Evolutionary conservation across 2,888 invertebrate genomes (phyloP).

Genomic region (Drosophila buzzatii): DNA sequence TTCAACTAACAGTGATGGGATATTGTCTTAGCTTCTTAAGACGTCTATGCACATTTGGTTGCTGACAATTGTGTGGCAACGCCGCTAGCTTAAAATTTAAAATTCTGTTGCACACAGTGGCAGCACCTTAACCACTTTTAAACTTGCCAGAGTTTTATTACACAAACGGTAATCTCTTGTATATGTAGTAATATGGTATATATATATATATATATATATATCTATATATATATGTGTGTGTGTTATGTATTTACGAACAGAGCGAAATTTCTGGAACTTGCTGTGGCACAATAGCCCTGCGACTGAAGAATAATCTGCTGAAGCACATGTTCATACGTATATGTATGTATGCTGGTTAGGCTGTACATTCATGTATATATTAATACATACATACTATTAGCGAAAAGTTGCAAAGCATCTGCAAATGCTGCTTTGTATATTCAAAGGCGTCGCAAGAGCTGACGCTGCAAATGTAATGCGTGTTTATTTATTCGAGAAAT

Average conservation of each 20-base stretch:
- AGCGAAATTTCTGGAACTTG: background rate
- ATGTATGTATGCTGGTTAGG: background rate
- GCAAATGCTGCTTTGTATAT: background rate
- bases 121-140: background rate
- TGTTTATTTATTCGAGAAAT: background rate
- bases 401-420: background rate
- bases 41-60: background rate
- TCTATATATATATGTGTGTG: background rate
- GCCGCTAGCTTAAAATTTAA: background rate
- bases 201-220: background rate
- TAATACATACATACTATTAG: background rate
- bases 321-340: background rate
- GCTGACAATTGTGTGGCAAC: background rate
- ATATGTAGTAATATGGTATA: too few species aligned
- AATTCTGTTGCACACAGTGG: background rate
- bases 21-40: background rate
- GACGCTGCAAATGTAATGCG: background rate
- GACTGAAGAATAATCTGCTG: background rate
- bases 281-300: background rate
- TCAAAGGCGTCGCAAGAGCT: background rate
- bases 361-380: background rate
- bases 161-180: too few species aligned
- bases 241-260: background rate
- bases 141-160: background rate
- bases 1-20: background rate